Percentiles rank a stretch among this genome's conserved stretches.
These are phyloP conservation scores for Sebastes schlegelii DNA, from an alignment of 2,113 vertebrate genomes.

Conservation along the genomic window DNA sequence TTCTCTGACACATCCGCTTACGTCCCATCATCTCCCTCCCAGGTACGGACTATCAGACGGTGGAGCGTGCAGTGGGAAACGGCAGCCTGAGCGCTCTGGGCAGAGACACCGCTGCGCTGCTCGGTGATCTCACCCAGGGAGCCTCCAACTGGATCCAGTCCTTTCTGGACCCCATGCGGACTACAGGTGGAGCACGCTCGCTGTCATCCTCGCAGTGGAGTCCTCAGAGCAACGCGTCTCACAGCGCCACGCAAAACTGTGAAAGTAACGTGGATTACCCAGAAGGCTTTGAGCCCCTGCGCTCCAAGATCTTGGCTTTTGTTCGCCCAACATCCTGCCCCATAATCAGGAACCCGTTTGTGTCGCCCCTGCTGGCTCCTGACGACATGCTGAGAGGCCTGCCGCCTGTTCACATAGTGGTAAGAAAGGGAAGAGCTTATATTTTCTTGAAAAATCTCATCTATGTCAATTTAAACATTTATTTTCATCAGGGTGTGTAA, in stretches of 20 bases:
- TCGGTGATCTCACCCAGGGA: conserved; percentile 85
- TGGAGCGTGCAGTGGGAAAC: conserved; percentile 36
- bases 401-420: conserved; percentile 84
- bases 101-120: conserved; percentile 84
- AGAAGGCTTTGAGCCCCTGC: conserved; percentile 86
- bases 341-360: conserved; percentile 88
- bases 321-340: conserved; percentile 80
- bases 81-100: conserved; percentile 83
- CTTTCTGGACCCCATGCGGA: conserved; percentile 77
- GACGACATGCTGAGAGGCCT: conserved; percentile 80
- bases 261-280: conserved; percentile 77
- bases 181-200: not conserved
- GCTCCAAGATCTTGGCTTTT: conserved; percentile 75
- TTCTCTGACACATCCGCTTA: not conserved
- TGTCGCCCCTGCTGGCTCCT: conserved; percentile 84
- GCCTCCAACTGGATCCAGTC: conserved; percentile 89
- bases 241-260: not conserved
- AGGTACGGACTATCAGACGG: conserved; percentile 79
- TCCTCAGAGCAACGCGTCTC: not conserved
- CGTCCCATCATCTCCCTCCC: not conserved
- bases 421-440: conserved; percentile 54
- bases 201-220: not conserved
- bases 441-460: not conserved
- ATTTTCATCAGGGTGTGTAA: not conserved
- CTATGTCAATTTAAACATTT: not conserved